Evolutionary conservation across 2,113 vertebrate species (phyloP).

Genomic region (Aramus guarauna): DNA sequence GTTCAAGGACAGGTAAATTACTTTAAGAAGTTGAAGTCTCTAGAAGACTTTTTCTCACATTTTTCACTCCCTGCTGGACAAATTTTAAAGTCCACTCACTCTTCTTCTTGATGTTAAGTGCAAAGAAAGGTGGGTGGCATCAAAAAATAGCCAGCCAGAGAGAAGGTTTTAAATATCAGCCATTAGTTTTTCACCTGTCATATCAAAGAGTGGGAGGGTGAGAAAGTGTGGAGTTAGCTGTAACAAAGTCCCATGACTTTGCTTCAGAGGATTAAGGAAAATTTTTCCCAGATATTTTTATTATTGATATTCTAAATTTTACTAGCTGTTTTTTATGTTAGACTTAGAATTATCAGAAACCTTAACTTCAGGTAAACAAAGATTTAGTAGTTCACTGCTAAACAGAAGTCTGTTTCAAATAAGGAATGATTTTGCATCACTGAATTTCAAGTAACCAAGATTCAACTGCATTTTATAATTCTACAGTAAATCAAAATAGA

Average conservation of each 20-base stretch:
- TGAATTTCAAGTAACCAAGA: neutral
- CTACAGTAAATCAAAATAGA: neutral
- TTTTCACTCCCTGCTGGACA: neutral
- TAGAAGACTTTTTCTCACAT: slow-evolving; percentile 22
- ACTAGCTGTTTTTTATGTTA: neutral
- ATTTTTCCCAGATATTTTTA: neutral
- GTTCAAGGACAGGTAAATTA: slow-evolving; percentile 50
- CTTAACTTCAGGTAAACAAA: neutral
- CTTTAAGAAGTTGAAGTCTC: slow-evolving; percentile 1
- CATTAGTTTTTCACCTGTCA: neutral
- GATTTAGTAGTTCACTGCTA: neutral
- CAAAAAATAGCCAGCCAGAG: neutral
- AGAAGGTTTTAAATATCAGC: neutral
- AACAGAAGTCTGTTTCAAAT: neutral
- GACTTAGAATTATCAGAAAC: neutral
- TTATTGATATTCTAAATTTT: neutral
- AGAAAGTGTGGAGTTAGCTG: neutral
- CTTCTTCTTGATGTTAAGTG: neutral
- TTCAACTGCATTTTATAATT: neutral
- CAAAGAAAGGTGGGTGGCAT: neutral
- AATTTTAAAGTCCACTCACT: neutral
- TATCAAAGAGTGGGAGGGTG: neutral
- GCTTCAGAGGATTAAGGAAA: neutral
- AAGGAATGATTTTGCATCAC: neutral
- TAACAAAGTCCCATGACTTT: neutral